These are phyloP conservation scores for Drosophila truncata DNA, from an alignment of 1,140 invertebrate species.

Conservation along the genomic window DNA sequence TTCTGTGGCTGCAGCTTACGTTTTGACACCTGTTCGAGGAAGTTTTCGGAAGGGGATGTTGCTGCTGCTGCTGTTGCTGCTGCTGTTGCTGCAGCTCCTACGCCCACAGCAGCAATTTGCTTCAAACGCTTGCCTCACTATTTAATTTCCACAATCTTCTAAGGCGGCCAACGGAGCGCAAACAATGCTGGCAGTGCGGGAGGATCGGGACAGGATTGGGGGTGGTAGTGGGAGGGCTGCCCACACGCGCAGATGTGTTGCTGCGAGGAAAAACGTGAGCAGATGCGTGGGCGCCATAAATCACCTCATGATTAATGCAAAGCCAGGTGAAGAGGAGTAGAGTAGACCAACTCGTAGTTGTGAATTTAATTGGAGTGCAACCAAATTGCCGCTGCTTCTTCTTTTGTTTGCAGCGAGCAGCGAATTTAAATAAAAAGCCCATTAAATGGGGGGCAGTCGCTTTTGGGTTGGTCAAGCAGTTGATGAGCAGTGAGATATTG, in stretches of 20 bases:
- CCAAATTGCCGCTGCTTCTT: conserved; percentile 41
- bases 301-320: conserved; percentile 63
- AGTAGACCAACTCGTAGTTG: conserved; percentile 14
- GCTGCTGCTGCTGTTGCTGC: not conserved
- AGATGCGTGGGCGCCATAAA: conserved; percentile 65
- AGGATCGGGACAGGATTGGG: not conserved
- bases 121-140: conserved; percentile 41
- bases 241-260: conserved; percentile 50
- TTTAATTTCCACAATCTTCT: conserved; percentile 60
- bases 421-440: conserved; percentile 76
- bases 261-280: conserved; percentile 43
- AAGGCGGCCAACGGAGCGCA: conserved; percentile 26
- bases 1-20: conserved; percentile 32
- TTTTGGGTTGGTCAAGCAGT: conserved; percentile 65
- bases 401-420: conserved; percentile 35
- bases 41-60: conserved; percentile 30
- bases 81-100: conserved; percentile 28
- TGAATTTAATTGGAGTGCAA: conserved; percentile 74
- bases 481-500: conserved; percentile 67
- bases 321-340: conserved; percentile 1
- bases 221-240: conserved; percentile 24
- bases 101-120: conserved; percentile 58
- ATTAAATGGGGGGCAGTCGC: conserved; percentile 46
- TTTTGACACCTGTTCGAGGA: conserved; percentile 56
- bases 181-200: conserved; percentile 25